Evolutionary conservation across 2,888 invertebrate species (phyloP), one percentile per base, ranked within the genome.

Genomic region (Sphaeridia pumilis): DNA sequence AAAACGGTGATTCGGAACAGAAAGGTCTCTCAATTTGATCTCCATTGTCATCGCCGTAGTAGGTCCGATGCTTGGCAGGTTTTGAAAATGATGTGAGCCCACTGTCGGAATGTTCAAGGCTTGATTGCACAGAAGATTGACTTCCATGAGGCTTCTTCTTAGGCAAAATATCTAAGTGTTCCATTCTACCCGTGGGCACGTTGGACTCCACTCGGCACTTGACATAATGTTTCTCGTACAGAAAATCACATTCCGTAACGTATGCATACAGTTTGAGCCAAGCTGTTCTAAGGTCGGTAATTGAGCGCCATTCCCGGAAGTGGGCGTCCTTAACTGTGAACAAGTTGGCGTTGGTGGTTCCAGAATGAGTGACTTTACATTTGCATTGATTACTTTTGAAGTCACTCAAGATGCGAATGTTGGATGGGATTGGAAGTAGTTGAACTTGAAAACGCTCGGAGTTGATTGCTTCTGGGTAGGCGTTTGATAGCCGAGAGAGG

Each of bases 371-470:
- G 17, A 38, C 38, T 38, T 38, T 5, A 17, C 38, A 38, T 5
- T 12, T 7, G 20, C 38, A 38, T 14, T 43, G 10, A 10, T 20
- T 14, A 20, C 12, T 43, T 7, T 43, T 24, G 24, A 24, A 24
- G 25, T n/a, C 7, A 12, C 10, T 5, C 7, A 21, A 20, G 24
- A 43, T 22, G 10, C 24, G 20, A 12, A 43, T 5, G 24, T 21
- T 4, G 4, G 24, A 14, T 22, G 43, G 43, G 24, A 43, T n/a
- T 7, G 43, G 43, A 4, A 43, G 25, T n/a, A 43, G 20, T 14
- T 43, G 43, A 12, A 43, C 43, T 43, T 43, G 43, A 22, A 43
- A 43, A 12, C 43, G 4, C 24, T 43, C 43, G 7, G 22, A 43
- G 12, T 7, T 7, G 7, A 43, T 43, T 41, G 20, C n/a, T n/a